Base-by-base conservation (phyloP, 2,888 invertebrate genomes). In the Scaptomyza parva region DNA sequence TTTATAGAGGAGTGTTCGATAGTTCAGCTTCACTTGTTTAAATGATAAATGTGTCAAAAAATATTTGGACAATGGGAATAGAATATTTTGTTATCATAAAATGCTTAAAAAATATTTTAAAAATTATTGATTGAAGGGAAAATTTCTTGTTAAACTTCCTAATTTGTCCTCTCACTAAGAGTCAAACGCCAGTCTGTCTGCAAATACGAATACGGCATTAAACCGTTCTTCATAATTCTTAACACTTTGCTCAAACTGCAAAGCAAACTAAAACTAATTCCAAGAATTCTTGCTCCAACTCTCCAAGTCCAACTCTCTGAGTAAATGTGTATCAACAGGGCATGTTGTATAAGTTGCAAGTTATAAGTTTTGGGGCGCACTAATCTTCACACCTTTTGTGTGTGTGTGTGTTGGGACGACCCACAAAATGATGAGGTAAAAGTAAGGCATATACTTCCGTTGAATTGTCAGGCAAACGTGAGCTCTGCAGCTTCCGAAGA, bases 381-480 rank as follows among this genome's bases (percentile, higher is more conserved):
- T 80, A 87, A 87, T 85, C 78, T 76, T 89, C 78, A 88, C 88
- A 89, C 90, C 78, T 87, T 64, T 62, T 51, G 61, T 59, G 2
- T 22, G 2, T 3, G 2, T 22, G 2, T 22, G 2, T 22, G 22
- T 22, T 22, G 22, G 43, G 43, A 45, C 85, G 64, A 58, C 54
- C 66, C 60, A 54, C 45, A 58, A 72, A 30, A n/a, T n/a, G n/a
- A n/a, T 30, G 39, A 11, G 30, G 22, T 12, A 43, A 39, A 51
- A 67, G 47, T 70, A 48, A 52, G 58, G 41, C 59, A 60, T 70
- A 64, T 73, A 84, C 88, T 89, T 89, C 83, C 75, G 71, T 63
- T 69, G 88, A 89, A 89, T 88, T 90, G 75, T 70, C 90, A 73
- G 73, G 53, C 86, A 89, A 83, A 89, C 67, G 81, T 71, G 76